Evolutionary conservation across 1,140 invertebrate species (phyloP), one percentile per base, ranked within the genome.

Genomic region (Drosophila sucinea): DNA sequence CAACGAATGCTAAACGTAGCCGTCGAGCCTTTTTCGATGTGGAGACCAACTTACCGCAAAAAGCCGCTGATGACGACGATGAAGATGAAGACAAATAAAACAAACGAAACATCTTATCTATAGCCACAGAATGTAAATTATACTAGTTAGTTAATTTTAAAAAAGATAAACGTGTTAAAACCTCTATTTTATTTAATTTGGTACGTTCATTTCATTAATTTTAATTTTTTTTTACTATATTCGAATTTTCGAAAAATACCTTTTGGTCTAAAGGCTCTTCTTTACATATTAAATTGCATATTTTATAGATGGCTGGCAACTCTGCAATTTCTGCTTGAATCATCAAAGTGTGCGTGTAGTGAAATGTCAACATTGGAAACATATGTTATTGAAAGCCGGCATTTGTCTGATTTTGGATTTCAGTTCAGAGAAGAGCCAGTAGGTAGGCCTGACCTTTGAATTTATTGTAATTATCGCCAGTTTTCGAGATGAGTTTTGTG

Each of bases 1-100:
- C 56, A 1, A 29, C 47, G 0, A 67, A 47, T 7, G 67, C 68
- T 30, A 91, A 91, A 41, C 86, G 84, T 1, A 91, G 86, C 40
- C 71, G 74, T 8, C 70, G 68, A 6, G 79, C 90, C 57, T 77
- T 90, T 44, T 91, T 91, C 30, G 84, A 90, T 67, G 71, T 80
- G 8, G 83, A 75, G 0, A 58, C 69, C 62, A 77, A 63, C 33
- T 29, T 80, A 1, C 68, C 65, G 27, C 62, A 60, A 33, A 56
- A 38, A 1, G 29, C 57, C 1, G 62, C 72, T 3, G 67, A 77
- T 0, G 81, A 91, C 0, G 83, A 78, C 0, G 81, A 77, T 0
- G 67, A 60, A 41, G 58, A 64, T 35, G 35, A 8, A 3, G 55
- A 40, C 17, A 67, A 33, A 8, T 51, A 51, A 51, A 27, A 4